phyloP scores from a whole-genome alignment of 2,797 vertebrate species.

The Eremophila alpestris region DNA sequence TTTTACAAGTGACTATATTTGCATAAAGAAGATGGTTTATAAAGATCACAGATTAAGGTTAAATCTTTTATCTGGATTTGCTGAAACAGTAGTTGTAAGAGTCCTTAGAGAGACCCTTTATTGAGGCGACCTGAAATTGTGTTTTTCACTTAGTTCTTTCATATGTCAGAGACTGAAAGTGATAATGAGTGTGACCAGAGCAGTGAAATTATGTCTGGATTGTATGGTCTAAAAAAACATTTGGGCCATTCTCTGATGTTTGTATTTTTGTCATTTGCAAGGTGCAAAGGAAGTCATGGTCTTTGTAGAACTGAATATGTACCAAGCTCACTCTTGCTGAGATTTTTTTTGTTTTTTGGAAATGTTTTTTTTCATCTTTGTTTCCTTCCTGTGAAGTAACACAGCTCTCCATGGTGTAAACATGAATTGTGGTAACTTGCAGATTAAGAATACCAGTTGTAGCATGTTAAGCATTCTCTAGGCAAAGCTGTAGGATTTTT shows the following conservation, averaged over 20 bases:
- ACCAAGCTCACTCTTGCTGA: background rate
- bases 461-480: background rate
- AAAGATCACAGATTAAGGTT: background rate
- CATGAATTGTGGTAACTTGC: background rate
- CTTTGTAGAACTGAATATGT: background rate
- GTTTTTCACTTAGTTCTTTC: background rate
- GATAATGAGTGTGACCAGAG: background rate
- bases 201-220: background rate
- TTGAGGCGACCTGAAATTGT: fast-evolving
- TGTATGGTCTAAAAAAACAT: background rate
- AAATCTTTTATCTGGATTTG: background rate
- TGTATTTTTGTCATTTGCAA: background rate
- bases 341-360: background rate
- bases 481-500: background rate
- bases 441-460: background rate
- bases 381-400: background rate
- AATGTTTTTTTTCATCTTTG: background rate
- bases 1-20: background rate
- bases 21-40: background rate
- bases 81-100: background rate
- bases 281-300: background rate
- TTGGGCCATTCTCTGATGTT: fast-evolving
- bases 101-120: background rate
- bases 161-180: background rate
- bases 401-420: background rate